Evolutionary conservation across 2,888 invertebrate genomes (phyloP).

Genomic region (Hyalella azteca): DNA sequence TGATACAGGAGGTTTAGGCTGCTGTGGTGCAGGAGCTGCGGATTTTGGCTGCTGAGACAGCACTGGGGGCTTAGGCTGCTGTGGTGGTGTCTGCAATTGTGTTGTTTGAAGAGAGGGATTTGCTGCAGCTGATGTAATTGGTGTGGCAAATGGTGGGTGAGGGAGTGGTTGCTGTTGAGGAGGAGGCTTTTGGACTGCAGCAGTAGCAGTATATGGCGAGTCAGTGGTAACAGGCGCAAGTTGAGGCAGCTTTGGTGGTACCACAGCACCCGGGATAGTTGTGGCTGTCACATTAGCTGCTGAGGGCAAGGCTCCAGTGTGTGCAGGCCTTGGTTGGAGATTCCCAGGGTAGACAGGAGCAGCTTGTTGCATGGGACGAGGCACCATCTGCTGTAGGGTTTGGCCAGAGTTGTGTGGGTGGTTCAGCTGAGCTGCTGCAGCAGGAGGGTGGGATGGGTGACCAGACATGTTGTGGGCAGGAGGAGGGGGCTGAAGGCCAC

Average conservation of each 20-base stretch:
- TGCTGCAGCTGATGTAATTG: slow-evolving; percentile 41
- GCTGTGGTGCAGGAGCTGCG: slow-evolving; percentile 4
- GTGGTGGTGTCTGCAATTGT: slow-evolving; percentile 39
- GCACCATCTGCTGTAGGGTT: slow-evolving; percentile 45
- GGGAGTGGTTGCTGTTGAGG: slow-evolving; percentile 29
- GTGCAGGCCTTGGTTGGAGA: slow-evolving; percentile 56
- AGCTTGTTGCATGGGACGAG: slow-evolving; percentile 37
- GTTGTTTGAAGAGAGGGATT: no score
- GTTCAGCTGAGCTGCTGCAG: slow-evolving; percentile 17
- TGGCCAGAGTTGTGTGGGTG: slow-evolving; percentile 39
- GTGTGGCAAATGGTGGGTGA: neutral
- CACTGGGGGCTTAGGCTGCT: slow-evolving; percentile 33
- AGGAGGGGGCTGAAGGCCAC: slow-evolving; percentile 52
- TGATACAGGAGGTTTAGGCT: neutral
- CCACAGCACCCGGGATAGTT: slow-evolving; percentile 3
- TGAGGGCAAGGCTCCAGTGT: slow-evolving; percentile 51
- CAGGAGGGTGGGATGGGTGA: slow-evolving; percentile 54
- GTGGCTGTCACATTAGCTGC: slow-evolving; percentile 19
- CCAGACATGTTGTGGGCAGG: slow-evolving; percentile 58
- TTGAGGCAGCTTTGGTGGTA: slow-evolving; percentile 38
- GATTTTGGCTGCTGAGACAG: slow-evolving; percentile 39
- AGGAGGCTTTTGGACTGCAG: neutral
- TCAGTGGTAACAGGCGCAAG: slow-evolving; percentile 43
- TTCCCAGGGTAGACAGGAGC: slow-evolving; percentile 38
- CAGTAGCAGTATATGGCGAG: slow-evolving; percentile 14